Evolutionary conservation across 1,140 invertebrate species (phyloP), one percentile per base, ranked within the genome.

Genomic region (Aphelinus certus): DNA sequence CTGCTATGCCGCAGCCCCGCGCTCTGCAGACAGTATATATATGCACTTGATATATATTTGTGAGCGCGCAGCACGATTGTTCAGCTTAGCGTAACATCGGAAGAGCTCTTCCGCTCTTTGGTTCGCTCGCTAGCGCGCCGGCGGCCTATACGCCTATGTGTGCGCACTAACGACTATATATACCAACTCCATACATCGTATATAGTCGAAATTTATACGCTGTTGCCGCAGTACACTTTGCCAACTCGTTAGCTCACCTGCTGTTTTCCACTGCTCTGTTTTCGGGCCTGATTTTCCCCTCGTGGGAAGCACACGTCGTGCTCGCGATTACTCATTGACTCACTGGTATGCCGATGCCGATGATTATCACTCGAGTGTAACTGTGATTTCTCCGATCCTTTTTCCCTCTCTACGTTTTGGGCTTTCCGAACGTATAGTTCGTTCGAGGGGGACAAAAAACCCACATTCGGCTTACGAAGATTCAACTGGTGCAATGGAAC

Each of bases 71-170:
- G 81, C 82, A 84, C 80, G 83, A 83, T 85, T 87, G 84, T 82
- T 83, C 83, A 84, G 61, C 81, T 76, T 76, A 79, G 80, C 82
- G 84, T 80, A 86, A 85, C 84, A 84, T 83, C 80, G 83, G 83
- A 83, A 85, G 82, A 86, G 83, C 81, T 84, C 82, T 83, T 85
- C 84, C 83, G 82, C 68, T 75, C 62, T 75, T 63, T 74, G 65
- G 65, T 66, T 55, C 66, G 43, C 43, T 26, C 0, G 26, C 26
- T 26, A 26, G 26, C 26, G 26, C 26, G 0, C 26, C 26, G 26
- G 26, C 26, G 26, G 26, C 26, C 26, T 26, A 47, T 43, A 55
- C 1, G 43, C 57, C 46, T 46, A 57, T 46, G 46, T 10, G 46
- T 46, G 3, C 10, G n/a, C 48, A 69, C 26, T n/a, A 61, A 69